A percentile compares a stretch with the other conserved stretches of the same genome.
phyloP scores from a whole-genome alignment of 2,888 invertebrate species.

The Philereme vetulata region DNA sequence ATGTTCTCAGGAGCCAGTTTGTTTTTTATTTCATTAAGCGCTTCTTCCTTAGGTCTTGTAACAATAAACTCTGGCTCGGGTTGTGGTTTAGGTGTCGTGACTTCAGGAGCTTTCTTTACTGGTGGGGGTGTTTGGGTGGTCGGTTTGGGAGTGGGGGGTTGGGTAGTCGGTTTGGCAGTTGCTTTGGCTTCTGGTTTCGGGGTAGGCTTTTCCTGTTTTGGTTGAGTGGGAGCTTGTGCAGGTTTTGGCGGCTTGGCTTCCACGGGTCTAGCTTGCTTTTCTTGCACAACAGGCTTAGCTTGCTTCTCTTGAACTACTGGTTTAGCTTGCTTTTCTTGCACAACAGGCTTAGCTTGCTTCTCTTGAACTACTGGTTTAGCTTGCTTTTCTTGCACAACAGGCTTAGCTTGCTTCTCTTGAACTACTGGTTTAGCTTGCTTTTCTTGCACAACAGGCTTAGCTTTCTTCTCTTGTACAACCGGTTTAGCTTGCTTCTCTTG shows the following conservation, averaged over 20 bases:
- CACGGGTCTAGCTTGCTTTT: slow-evolving; percentile 15
- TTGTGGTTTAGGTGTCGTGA: slow-evolving; percentile 33
- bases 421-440: slow-evolving; percentile 25
- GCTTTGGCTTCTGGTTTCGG: slow-evolving; percentile 34
- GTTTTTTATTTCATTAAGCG: slow-evolving; percentile 22
- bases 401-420: slow-evolving; percentile 5
- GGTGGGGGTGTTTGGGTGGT: slow-evolving; percentile 18
- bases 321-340: slow-evolving; percentile 1
- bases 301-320: slow-evolving; percentile 25
- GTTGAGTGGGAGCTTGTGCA: slow-evolving; percentile 12
- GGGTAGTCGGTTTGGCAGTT: slow-evolving; percentile 20
- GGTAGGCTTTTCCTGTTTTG: slow-evolving; percentile 32
- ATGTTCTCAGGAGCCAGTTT: slow-evolving; percentile 55
- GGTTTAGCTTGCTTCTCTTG: slow-evolving; percentile 19
- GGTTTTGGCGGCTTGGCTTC: slow-evolving; percentile 18
- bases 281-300: not conserved
- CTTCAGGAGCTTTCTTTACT: slow-evolving; percentile 33
- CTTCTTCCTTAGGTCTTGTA: slow-evolving; percentile 31
- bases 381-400: slow-evolving; percentile 21
- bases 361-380: not conserved
- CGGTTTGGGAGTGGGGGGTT: slow-evolving; percentile 15
- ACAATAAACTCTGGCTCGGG: slow-evolving; percentile 32
- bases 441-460: slow-evolving; percentile 11
- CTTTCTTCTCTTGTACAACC: slow-evolving; percentile 20
- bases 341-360: slow-evolving; percentile 21